Evolutionary conservation across 2,797 vertebrate genomes (phyloP), one percentile per base, ranked within the genome.

Genomic region (Stomatorhinus walkeri): DNA sequence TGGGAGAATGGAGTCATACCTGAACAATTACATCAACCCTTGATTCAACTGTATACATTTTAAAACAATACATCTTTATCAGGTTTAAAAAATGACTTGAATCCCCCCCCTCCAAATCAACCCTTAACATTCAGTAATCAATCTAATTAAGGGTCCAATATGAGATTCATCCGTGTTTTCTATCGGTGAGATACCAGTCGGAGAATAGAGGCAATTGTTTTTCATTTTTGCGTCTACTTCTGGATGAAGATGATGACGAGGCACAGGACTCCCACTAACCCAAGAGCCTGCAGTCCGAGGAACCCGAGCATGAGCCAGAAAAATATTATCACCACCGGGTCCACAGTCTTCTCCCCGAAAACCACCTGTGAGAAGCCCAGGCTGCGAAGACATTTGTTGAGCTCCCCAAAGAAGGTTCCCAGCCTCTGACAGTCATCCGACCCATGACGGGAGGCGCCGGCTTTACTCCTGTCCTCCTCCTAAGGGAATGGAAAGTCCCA

Each of bases 161-260:
- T 19, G 36, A 76, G 72, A 40, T 8, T 14, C 36, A 19, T 19
- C 32, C 32, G 40, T 79, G 36, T n/a, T 79, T 79, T 43, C 36
- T 79, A 43, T 46, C 28, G 19, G 40, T 46, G 40, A 46, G 40
- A 79, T 8, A n/a, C 3, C 19, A 49, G 48, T 85, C 16, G 22
- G 10, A 24, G 46, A 85, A 85, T 2, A 52, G 46, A n/a, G 36
- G 72, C 14, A 2, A 51, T 8, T 1, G 7, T 3, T 9, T 1
- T 4, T 81, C n/a, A 48, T 48, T 83, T 22, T 19, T 43, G n/a
- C 1, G 4, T 87, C 46, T 92, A 95, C 92, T 96, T 95, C 85
- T 97, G 96, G 88, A 96, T 96, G 92, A 96, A 96, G 94, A 97
- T 94, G 93, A 97, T 96, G 90, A 96, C 96, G 92, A 97, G 95